These are phyloP conservation scores for Microtus ochrogaster DNA, from an alignment of 2,113 vertebrate species.

Conservation along the genomic window DNA sequence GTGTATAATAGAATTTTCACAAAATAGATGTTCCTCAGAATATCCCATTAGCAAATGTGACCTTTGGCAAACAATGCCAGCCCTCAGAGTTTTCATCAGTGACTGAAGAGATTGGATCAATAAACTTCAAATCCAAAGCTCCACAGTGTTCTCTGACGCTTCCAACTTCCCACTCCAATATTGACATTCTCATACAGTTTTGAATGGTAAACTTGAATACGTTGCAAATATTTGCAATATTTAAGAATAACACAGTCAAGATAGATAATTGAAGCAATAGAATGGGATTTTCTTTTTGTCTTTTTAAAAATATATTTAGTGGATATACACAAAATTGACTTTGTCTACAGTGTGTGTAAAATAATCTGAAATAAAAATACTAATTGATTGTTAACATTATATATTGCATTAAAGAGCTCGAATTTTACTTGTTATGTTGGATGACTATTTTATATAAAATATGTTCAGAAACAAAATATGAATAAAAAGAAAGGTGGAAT, in stretches of 20 bases:
- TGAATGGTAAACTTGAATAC: constrained; percentile 17
- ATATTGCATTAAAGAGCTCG: background rate
- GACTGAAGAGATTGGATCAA: constrained; percentile 20
- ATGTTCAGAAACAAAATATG: background rate
- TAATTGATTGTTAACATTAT: background rate
- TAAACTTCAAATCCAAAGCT: constrained; percentile 35
- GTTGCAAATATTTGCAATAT: background rate
- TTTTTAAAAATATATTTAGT: background rate
- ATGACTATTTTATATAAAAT: background rate
- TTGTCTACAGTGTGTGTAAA: background rate
- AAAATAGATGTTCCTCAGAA: background rate
- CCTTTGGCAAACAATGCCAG: constrained; percentile 20
- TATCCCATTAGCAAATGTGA: constrained; percentile 52
- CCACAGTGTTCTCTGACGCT: background rate
- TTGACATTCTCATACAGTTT: background rate
- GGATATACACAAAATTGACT: background rate
- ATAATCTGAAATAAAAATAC: background rate
- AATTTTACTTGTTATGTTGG: background rate
- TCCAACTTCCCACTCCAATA: background rate
- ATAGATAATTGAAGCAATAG: background rate
- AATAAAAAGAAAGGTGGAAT: background rate
- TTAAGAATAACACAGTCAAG: background rate
- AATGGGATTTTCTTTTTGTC: background rate
- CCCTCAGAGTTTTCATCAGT: constrained; percentile 1
- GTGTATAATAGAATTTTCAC: background rate